Conservation (phyloP, 2,888 invertebrate species). For the Hyalella azteca region DNA sequence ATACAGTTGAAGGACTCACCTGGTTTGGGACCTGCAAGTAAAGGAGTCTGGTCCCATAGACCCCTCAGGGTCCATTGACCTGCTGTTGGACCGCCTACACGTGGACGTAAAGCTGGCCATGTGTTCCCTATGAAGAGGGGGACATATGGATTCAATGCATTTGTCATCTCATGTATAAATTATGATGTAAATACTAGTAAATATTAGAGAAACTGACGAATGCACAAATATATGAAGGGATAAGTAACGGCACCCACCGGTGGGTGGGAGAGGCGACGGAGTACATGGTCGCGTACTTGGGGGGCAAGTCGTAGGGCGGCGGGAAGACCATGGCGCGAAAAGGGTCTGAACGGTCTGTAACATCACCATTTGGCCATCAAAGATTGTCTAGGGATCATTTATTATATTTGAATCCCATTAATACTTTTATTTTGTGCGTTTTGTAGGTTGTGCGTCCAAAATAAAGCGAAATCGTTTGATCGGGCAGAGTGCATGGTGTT, state of each 20-base stretch:
- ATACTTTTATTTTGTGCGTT: no score
- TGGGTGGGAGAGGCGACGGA: not conserved
- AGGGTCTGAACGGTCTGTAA: no score
- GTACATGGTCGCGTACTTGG: conserved; percentile 20
- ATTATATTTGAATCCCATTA: no score
- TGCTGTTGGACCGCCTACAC: not conserved
- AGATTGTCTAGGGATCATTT: no score
- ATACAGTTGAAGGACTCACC: not conserved
- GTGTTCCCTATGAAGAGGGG: not conserved
- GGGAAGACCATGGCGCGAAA: not conserved
- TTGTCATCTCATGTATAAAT: not conserved
- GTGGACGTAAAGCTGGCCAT: not conserved
- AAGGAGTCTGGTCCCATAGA: not conserved
- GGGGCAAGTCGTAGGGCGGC: not conserved
- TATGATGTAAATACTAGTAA: not conserved
- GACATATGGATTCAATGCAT: not conserved
- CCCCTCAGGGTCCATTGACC: not conserved
- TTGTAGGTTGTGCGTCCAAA: no score
- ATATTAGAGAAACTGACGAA: not conserved
- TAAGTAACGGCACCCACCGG: not conserved
- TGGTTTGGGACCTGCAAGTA: conserved; percentile 16
- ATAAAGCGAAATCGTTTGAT: no score
- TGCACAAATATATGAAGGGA: no score
- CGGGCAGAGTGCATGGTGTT: no score
- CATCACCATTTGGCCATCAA: no score